Evolutionary conservation across 2,888 invertebrate species (phyloP).

Genomic region (Scelioninae gen. 2): DNA sequence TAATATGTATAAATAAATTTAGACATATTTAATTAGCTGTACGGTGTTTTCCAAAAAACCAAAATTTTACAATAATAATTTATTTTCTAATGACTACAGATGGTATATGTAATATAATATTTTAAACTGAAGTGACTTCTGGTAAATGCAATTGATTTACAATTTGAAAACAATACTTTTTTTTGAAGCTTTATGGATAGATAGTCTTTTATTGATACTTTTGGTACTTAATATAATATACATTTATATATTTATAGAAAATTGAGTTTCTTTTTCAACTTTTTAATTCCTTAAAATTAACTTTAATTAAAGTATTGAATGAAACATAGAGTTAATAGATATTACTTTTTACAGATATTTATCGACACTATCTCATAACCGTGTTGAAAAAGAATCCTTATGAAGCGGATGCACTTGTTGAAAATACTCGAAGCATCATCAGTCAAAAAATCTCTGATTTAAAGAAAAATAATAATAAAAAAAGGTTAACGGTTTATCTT

Average conservation of each 20-base stretch:
- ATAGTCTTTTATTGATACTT: too few species aligned
- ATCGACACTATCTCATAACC: constrained; percentile 52
- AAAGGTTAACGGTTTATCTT: constrained; percentile 41
- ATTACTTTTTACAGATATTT: constrained; percentile 52
- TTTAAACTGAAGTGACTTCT: too few species aligned
- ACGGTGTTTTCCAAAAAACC: too few species aligned
- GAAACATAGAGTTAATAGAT: constrained; percentile 7
- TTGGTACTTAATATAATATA: too few species aligned
- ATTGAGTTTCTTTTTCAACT: constrained; percentile 46
- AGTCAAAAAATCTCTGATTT: constrained; percentile 57
- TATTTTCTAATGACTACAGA: too few species aligned
- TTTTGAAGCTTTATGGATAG: too few species aligned
- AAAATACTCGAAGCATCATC: constrained; percentile 55
- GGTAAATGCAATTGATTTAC: too few species aligned
- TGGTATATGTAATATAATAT: too few species aligned
- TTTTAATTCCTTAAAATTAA: background rate
- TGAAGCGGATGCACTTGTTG: constrained; percentile 52
- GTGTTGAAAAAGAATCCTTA: constrained; percentile 53
- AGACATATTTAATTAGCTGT: too few species aligned
- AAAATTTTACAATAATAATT: too few species aligned
- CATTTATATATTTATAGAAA: background rate
- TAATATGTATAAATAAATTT: background rate
- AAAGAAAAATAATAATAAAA: constrained; percentile 53
- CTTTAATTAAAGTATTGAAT: background rate
- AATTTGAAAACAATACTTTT: too few species aligned